Conservation (phyloP, 2,113 vertebrate species). For the Manacus vitellinus region DNA sequence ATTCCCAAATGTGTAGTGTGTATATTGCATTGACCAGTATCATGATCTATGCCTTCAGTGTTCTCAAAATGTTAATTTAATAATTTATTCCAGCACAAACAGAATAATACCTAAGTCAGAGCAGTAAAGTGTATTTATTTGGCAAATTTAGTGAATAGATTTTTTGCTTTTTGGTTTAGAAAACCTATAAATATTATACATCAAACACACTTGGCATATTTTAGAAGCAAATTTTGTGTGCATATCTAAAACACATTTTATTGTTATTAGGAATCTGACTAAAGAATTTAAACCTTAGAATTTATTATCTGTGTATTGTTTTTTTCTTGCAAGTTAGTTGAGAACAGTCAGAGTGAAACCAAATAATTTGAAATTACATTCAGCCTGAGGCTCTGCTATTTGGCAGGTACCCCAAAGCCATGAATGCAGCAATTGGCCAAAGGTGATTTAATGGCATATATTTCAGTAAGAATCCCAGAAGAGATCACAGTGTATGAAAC, state of each 20-base stretch:
- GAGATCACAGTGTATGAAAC: not conserved
- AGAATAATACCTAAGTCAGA: not conserved
- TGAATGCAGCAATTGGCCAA: not conserved
- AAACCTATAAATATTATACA: not conserved
- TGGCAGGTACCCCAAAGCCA: not conserved
- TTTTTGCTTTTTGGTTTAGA: not conserved
- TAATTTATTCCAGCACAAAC: not conserved
- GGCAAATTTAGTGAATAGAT: not conserved
- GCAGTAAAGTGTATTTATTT: not conserved
- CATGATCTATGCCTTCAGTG: not conserved
- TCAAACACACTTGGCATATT: not conserved
- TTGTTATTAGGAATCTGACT: not conserved
- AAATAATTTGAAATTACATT: not conserved
- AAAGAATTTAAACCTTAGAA: not conserved
- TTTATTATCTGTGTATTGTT: not conserved
- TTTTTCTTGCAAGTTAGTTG: not conserved
- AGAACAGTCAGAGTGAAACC: not conserved
- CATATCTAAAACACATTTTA: not conserved
- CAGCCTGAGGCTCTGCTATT: not conserved
- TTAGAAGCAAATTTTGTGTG: not conserved
- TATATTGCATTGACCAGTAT: not conserved
- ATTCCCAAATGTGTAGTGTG: not conserved
- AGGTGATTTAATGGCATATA: slow-evolving; percentile 33
- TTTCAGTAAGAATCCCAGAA: slow-evolving; percentile 33
- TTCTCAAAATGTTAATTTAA: not conserved